Conservation (phyloP, 1,140 invertebrate species). For the Phortica variegata region DNA sequence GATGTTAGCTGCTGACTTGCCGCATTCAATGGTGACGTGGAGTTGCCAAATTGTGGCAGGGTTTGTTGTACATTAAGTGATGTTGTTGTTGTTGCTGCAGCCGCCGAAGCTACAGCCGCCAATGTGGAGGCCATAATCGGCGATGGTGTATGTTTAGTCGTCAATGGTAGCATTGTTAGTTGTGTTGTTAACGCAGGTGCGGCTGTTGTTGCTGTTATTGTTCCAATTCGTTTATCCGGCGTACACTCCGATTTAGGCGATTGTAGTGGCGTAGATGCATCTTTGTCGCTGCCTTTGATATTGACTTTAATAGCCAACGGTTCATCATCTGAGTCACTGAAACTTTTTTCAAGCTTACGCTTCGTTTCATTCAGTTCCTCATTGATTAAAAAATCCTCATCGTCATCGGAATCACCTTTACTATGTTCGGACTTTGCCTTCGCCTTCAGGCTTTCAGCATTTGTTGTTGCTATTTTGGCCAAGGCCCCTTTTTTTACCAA, state of each 20-base stretch:
- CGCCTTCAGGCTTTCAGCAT: slow-evolving; percentile 15
- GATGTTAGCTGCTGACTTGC: no score
- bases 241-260: not conserved
- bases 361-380: slow-evolving; percentile 55
- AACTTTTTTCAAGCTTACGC: slow-evolving; percentile 57
- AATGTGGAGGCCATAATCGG: no score
- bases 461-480: slow-evolving; percentile 24
- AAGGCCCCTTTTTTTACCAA: slow-evolving; percentile 46
- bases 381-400: slow-evolving; percentile 50
- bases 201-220: slow-evolving; percentile 2
- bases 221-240: not conserved
- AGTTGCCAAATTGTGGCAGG: no score
- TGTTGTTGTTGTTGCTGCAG: no score
- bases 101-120: no score
- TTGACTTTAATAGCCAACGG: slow-evolving; percentile 60
- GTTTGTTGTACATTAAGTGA: no score
- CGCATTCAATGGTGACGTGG: no score
- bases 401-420: slow-evolving; percentile 47
- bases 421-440: slow-evolving; percentile 41
- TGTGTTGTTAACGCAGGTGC: slow-evolving; percentile 17
- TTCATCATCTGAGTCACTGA: slow-evolving; percentile 65
- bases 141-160: slow-evolving; percentile 20
- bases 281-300: slow-evolving; percentile 25
- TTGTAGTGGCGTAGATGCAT: slow-evolving; percentile 12
- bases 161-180: slow-evolving; percentile 39